Percentiles rank a stretch among this genome's conserved stretches.
These are phyloP conservation scores for Sogatella furcifera DNA, from an alignment of 1,140 invertebrate species.

Conservation along the genomic window DNA sequence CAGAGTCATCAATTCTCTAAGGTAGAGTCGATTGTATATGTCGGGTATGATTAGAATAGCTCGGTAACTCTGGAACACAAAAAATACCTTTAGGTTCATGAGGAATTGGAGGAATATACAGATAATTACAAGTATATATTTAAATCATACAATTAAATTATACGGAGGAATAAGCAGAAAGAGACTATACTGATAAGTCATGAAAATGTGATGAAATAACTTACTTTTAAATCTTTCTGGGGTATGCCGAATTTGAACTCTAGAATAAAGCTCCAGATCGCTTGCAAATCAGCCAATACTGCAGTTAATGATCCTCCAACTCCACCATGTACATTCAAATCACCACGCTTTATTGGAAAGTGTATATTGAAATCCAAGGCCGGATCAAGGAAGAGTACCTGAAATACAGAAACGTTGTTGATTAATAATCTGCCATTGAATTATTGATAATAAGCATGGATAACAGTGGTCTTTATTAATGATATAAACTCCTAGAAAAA, in stretches of 20 bases:
- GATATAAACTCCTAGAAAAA: no score
- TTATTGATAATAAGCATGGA: no score
- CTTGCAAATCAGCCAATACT: slow-evolving; percentile 72
- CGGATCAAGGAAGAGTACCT: slow-evolving; percentile 62
- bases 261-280: slow-evolving; percentile 77
- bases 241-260: slow-evolving; percentile 64
- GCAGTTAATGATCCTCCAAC: slow-evolving; percentile 75
- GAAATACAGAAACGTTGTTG: slow-evolving; percentile 4
- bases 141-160: no score
- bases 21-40: slow-evolving; percentile 77
- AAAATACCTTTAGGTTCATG: no score
- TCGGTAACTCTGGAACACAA: slow-evolving; percentile 50
- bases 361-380: slow-evolving; percentile 69
- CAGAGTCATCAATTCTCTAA: slow-evolving; percentile 75
- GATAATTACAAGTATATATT: no score
- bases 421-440: not conserved
- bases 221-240: slow-evolving; percentile 56
- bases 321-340: slow-evolving; percentile 72
- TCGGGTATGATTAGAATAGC: slow-evolving; percentile 84
- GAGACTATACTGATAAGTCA: no score
- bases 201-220: not conserved
- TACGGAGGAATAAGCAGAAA: no score
- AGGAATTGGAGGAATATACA: no score
- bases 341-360: slow-evolving; percentile 78
- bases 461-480: no score